Evolutionary conservation across 2,797 vertebrate species (phyloP).

Genomic region (Syndactyla subalaris): DNA sequence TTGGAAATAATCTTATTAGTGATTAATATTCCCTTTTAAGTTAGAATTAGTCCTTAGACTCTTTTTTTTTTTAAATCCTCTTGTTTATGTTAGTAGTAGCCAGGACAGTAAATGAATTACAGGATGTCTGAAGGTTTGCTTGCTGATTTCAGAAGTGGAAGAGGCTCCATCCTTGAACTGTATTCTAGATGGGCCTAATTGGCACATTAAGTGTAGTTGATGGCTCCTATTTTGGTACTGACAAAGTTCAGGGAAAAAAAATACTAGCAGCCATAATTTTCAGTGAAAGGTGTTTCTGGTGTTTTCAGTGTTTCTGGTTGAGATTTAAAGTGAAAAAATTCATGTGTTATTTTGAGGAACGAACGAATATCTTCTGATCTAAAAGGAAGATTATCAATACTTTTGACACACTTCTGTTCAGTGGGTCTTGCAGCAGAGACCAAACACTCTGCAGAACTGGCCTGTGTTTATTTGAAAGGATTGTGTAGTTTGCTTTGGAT

Average conservation of each 20-base stretch:
- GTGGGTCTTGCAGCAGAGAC: not conserved
- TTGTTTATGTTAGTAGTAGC: not conserved
- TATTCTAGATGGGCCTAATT: not conserved
- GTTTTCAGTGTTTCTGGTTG: not conserved
- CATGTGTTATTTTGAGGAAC: not conserved
- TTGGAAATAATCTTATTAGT: slow-evolving; percentile 11
- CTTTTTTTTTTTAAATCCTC: not conserved
- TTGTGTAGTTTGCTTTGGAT: not conserved
- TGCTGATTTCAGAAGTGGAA: not conserved
- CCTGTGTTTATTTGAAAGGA: not conserved
- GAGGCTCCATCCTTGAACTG: not conserved
- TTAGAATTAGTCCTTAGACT: not conserved
- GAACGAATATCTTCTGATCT: not conserved
- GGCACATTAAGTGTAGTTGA: not conserved
- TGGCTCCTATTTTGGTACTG: not conserved
- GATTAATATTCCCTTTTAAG: not conserved
- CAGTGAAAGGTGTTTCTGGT: not conserved
- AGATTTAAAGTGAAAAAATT: not conserved
- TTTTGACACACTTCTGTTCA: not conserved
- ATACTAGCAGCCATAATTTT: not conserved
- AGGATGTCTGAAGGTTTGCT: not conserved
- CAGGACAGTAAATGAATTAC: not conserved
- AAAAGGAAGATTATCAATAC: not conserved
- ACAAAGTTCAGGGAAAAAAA: not conserved
- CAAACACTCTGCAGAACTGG: not conserved